These are phyloP conservation scores for Lithophane semibrunnea DNA, from an alignment of 2,888 invertebrate species.

Conservation along the genomic window DNA sequence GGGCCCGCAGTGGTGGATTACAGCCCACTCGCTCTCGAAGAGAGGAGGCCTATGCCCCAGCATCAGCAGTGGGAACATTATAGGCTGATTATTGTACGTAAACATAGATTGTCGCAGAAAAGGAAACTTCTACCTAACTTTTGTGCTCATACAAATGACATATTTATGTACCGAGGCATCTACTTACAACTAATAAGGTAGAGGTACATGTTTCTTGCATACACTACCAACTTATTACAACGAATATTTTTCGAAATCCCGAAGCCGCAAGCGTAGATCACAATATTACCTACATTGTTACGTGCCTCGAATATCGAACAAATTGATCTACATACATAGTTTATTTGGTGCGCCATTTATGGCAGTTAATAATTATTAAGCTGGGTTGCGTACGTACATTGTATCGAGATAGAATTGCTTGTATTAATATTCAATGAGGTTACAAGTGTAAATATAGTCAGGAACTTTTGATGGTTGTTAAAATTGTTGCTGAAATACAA, in stretches of 20 bases:
- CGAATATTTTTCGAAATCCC: conserved; percentile 61
- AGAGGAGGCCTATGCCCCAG: no score
- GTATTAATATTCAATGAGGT: conserved; percentile 62
- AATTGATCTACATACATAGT: conserved; percentile 69
- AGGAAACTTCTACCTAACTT: not conserved
- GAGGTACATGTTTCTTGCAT: conserved; percentile 19
- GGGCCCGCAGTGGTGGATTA: no score
- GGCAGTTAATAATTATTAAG: conserved; percentile 68
- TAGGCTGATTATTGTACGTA: not conserved
- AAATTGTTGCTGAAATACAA: conserved; percentile 26
- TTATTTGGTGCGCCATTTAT: conserved; percentile 64
- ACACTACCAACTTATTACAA: conserved; percentile 26
- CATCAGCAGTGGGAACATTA: no score
- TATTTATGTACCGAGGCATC: not conserved
- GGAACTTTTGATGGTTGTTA: conserved; percentile 28
- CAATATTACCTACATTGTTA: conserved; percentile 61
- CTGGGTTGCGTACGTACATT: conserved; percentile 59
- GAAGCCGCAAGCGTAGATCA: conserved; percentile 54
- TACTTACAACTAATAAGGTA: conserved; percentile 25
- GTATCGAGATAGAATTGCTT: conserved; percentile 60
- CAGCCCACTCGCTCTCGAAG: no score
- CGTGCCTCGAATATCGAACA: conserved; percentile 63
- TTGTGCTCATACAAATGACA: not conserved
- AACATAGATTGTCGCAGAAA: not conserved
- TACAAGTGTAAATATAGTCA: conserved; percentile 39